phyloP scores from a whole-genome alignment of 2,797 vertebrate species.

The Triplophysa bombifrons region DNA sequence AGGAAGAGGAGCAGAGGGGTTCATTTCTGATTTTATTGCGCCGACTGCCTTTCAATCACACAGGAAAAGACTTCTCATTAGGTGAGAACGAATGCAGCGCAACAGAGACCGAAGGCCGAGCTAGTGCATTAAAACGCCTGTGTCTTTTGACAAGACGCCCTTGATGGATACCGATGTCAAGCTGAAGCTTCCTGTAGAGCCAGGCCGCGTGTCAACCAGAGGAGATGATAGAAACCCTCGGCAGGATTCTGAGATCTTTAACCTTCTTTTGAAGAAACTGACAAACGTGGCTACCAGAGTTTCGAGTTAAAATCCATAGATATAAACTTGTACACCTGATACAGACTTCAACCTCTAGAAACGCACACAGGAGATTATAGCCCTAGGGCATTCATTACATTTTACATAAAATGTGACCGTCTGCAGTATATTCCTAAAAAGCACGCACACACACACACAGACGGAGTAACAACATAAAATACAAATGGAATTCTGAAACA shows the following conservation, averaged over 20 bases:
- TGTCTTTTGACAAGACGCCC: conserved; percentile 57
- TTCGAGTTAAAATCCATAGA: not conserved
- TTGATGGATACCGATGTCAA: conserved; percentile 55
- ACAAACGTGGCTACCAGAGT: not conserved
- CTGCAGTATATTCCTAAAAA: not conserved
- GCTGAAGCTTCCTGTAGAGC: conserved; percentile 51
- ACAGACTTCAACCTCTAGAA: conserved; percentile 15
- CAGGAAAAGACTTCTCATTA: conserved; percentile 54
- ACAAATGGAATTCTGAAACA: conserved; percentile 48
- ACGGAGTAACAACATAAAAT: conserved; percentile 35
- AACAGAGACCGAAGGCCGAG: conserved; percentile 56
- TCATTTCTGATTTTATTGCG: conserved; percentile 59
- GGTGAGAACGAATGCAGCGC: conserved; percentile 49
- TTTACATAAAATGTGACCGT: conserved; percentile 33
- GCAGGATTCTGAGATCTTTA: conserved; percentile 44
- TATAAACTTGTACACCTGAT: conserved; percentile 3
- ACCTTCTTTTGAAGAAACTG: conserved; percentile 24
- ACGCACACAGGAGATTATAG: conserved; percentile 11
- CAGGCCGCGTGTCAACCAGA: conserved; percentile 28
- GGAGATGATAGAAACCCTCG: conserved; percentile 38
- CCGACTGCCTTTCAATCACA: conserved; percentile 60
- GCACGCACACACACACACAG: conserved; percentile 12
- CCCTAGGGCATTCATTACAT: conserved; percentile 28
- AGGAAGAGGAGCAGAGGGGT: conserved; percentile 53
- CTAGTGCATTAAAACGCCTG: conserved; percentile 58